Base-by-base conservation (phyloP, 2,113 vertebrate species). In the Myanophis thanlyinensis region DNA sequence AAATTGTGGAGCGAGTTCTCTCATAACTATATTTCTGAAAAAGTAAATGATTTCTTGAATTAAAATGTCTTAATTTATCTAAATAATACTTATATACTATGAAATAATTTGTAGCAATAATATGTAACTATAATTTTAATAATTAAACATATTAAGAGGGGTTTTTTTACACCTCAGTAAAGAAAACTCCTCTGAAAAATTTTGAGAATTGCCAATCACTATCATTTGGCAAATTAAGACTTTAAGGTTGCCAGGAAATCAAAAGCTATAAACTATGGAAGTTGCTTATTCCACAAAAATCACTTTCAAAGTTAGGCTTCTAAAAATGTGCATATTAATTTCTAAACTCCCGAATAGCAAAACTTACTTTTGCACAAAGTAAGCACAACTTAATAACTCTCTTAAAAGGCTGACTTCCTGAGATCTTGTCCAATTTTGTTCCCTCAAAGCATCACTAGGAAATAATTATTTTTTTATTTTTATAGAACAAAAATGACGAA, bases 1-100 rank as follows among this genome's bases (percentile, higher is more conserved):
- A 97, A 99, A 99, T 48, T 98, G 98, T 47, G 98, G 98, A 90
- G 98, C 98, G 93, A 99, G 98, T 95, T 99, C 98, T 97, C 98
- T 97, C 98, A 99, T 99, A 73, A 99, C 97, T 92, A 98, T 98
- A 95, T 99, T 99, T 95, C 98, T 99, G 91, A 93, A 95, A 85
- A 91, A 67, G 59, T 5, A 47, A 94, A 88, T 53, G 1, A 49
- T 80, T 30, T 30, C 22, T 40, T 73, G 47, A 67, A 92, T 92
- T 92, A 85, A 85, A 73, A 51, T 85, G 25, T 22, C 11, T 49
- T 91, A 53, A 85, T 86, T 54, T 12, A 12, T 47, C 6, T 30
- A 53, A 84, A 84, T 46, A 25, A 35, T 44, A 67, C 12, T 35
- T 48, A 20, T 23, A 40, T 91, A 44, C 3, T 20, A 44, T 80